phyloP scores from a whole-genome alignment of 2,113 vertebrate species.

The Sclerurus mexicanus region DNA sequence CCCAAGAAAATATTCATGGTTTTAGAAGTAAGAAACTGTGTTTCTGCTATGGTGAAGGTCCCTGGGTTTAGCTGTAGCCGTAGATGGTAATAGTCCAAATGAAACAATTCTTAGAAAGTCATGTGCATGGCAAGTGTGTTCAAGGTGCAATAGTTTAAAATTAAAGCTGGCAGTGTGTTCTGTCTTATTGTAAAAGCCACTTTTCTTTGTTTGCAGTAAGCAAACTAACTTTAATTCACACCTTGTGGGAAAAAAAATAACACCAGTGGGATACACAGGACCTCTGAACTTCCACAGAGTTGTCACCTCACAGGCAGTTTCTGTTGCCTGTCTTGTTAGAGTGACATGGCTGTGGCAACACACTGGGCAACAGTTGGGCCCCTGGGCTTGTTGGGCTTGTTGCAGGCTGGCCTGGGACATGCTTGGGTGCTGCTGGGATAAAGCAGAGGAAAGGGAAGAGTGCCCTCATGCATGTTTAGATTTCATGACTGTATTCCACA shows the following conservation, averaged over 20 bases:
- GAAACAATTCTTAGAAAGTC: not conserved
- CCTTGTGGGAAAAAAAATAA: not conserved
- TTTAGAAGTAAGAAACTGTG: slow-evolving; percentile 82
- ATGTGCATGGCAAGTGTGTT: not conserved
- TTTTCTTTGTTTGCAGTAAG: not conserved
- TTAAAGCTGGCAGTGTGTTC: not conserved
- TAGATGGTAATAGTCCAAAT: not conserved
- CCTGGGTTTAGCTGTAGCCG: not conserved
- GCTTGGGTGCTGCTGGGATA: rapidly evolving
- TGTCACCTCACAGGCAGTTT: not conserved
- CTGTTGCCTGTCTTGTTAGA: rapidly evolving
- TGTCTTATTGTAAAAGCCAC: not conserved
- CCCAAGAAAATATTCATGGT: slow-evolving; percentile 91
- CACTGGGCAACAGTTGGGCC: rapidly evolving
- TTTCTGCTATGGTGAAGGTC: not conserved
- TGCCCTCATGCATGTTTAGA: rapidly evolving
- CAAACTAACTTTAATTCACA: not conserved
- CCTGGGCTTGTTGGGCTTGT: not conserved
- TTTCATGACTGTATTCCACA: not conserved
- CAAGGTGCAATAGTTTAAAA: not conserved
- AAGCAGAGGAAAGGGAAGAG: not conserved
- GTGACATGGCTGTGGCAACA: too few species aligned
- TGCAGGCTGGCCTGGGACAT: rapidly evolving
- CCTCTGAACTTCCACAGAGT: rapidly evolving
- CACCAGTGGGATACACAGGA: rapidly evolving